phyloP scores from a whole-genome alignment of 2,888 invertebrate genomes.

The Andrena praecox region DNA sequence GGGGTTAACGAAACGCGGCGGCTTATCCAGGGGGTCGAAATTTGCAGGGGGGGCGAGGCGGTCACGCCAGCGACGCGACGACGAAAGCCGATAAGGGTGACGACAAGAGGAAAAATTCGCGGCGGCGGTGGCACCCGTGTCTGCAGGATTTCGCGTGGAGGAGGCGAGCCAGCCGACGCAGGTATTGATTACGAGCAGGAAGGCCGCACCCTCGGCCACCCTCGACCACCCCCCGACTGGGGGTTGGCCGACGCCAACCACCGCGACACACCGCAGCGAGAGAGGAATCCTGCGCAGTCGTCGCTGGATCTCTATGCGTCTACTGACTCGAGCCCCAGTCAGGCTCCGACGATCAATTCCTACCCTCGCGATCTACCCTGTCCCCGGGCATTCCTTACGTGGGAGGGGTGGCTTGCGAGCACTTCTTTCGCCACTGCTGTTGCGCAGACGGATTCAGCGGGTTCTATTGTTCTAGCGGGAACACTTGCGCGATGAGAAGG shows the following conservation, averaged over 20 bases:
- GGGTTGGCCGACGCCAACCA: conserved; percentile 49
- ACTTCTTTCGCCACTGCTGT: too few relatives aligned
- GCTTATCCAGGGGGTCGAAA: conserved; percentile 22
- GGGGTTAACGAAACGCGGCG: conserved; percentile 20
- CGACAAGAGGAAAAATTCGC: conserved; percentile 61
- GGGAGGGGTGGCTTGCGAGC: not conserved
- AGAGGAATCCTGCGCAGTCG: conserved; percentile 65
- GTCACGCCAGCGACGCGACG: conserved; percentile 37
- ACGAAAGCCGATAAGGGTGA: conserved; percentile 52
- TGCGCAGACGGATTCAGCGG: too few relatives aligned
- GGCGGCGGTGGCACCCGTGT: conserved; percentile 34
- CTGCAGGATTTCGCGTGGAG: conserved; percentile 57
- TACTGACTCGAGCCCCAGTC: not conserved
- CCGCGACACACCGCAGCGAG: conserved; percentile 53
- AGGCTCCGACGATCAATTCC: conserved; percentile 45
- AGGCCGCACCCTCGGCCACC: conserved; percentile 73
- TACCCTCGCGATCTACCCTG: not conserved
- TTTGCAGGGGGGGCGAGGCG: not conserved
- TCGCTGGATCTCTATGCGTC: conserved; percentile 34
- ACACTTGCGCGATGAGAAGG: too few relatives aligned
- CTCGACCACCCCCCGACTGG: conserved; percentile 51
- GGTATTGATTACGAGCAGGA: conserved; percentile 73
- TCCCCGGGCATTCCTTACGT: conserved; percentile 1
- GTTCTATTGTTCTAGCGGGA: too few relatives aligned
- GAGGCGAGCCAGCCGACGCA: conserved; percentile 45